A percentile compares a stretch with the other conserved stretches of the same genome.
Conservation (phyloP, 2,113 vertebrate species). For the Cisticola juncidis region DNA sequence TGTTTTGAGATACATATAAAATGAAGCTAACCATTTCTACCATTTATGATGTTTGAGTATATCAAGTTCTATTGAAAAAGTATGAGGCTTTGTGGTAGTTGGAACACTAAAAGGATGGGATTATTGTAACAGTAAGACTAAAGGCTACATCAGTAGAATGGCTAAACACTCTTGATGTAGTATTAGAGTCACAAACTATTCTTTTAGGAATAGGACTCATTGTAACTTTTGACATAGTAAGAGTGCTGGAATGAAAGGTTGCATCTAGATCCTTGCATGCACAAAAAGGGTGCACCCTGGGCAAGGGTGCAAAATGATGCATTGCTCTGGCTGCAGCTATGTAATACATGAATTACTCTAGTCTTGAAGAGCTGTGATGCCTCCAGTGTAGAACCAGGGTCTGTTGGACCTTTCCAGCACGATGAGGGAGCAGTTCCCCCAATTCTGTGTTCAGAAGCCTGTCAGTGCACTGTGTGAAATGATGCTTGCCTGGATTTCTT, state of each 20-base stretch:
- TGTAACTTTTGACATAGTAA: background rate
- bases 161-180: background rate
- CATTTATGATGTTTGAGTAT: background rate
- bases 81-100: background rate
- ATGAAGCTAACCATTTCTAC: background rate
- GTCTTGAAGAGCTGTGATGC: background rate
- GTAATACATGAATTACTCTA: background rate
- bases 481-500: background rate
- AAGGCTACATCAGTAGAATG: background rate
- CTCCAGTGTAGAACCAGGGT: background rate
- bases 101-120: background rate
- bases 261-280: background rate
- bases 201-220: background rate
- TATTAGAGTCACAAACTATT: background rate
- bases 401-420: background rate
- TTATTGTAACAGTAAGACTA: background rate
- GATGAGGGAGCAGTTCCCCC: background rate
- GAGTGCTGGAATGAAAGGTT: background rate
- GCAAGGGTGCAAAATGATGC: background rate
- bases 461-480: background rate
- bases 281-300: background rate
- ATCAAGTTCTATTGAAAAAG: background rate
- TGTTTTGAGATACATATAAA: background rate
- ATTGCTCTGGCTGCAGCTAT: background rate
- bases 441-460: background rate